Base-by-base conservation (phyloP, 2,888 invertebrate genomes). In the Sphaerophoria rueppellii region DNA sequence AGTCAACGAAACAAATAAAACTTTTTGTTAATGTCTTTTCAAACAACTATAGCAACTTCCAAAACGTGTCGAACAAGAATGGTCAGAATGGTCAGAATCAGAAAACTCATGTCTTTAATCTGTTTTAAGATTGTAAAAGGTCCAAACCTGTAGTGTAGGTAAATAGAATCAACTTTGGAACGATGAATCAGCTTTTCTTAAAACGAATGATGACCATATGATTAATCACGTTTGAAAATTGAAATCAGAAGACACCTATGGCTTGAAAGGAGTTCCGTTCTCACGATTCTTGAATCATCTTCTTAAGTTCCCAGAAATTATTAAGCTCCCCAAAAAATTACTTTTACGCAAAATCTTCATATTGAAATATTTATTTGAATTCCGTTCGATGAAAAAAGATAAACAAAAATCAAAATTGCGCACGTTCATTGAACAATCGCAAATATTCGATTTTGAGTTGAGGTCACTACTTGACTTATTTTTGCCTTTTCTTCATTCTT, bases 211-310 rank as follows among this genome's bases (percentile, higher is more conserved):
- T 24, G 24, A 24, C 24, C 24, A 2, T 24, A 24, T 24, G 24
- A 24, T 9, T 43, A 7, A 43, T 43, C 43, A 43, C 9, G 24
- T 43, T 43, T 43, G 4, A 43, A 9, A 7, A 43, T 43, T 43
- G 43, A 43, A 43, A 24, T 24, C 24, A 24, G 1, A 2, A 24
- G 24, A 24, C 24, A 24, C 24, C 24, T 43, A 43, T 9, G 12
- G 40, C 11, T 43, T 32, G 3, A 9, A 16, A 16, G 7, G 24
- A 9, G 37, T 37, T 37, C 34, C 6, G 35, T 37, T n/a, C 40
- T 67, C 67, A 67, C 67, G 67, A 67, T 35, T 14, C 12, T 54
- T 67, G 67, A 67, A 67, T 67, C 67, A 67, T 54, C 52, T 40
- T 67, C 54, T 43, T 40, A 24, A 24, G 24, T 43, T 54, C 14